Base-by-base conservation (phyloP, 2,797 vertebrate genomes). In the Vespertilio murinus region DNA sequence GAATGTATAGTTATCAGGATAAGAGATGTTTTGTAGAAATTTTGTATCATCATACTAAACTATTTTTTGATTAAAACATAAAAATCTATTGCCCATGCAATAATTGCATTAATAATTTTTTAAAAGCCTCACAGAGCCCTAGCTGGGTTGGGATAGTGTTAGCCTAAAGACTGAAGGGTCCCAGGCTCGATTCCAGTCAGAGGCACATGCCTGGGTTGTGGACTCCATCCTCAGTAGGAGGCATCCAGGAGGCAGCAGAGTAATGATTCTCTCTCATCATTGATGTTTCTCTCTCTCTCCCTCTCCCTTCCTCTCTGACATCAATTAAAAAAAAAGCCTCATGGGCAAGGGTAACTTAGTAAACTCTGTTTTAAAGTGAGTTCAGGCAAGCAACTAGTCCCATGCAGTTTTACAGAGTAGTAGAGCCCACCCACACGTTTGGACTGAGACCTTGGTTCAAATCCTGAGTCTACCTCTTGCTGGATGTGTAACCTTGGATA, bases 11-110 rank as follows among this genome's bases (percentile, higher is more conserved):
- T 88, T 64, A 91, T 35, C 23, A 93, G 71, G 20, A 82, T 54
- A 18, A 90, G 8, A 79, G 17, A 91, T 42, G 8, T 5, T 91
- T 83, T 92, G 2, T 20, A 83, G 67, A 85, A 71, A 75, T 45
- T 20, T 47, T 78, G 12, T 30, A 92, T n/a, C 22, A 70, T 35
- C n/a, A 54, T 42, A 82, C 82, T 2, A 83, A 78, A 82, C n/a
- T 54, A 49, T 40, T 86, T 86, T 86, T 64, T 82, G 40, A 83
- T 92, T 83, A 87, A 94, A 82, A 90, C 14, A 83, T 81, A 88
- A 94, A 79, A 75, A 92, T 6, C 11, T 40, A 88, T 28, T 45
- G 2, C 42, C n/a, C 12, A 8, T 77, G 28, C 30, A 92, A 80
- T 86, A 91, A 70, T 22, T 38, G 64, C n/a, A 38, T 54, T 82